Conservation (phyloP, 2,888 invertebrate genomes). For the Thelaira solivaga region DNA sequence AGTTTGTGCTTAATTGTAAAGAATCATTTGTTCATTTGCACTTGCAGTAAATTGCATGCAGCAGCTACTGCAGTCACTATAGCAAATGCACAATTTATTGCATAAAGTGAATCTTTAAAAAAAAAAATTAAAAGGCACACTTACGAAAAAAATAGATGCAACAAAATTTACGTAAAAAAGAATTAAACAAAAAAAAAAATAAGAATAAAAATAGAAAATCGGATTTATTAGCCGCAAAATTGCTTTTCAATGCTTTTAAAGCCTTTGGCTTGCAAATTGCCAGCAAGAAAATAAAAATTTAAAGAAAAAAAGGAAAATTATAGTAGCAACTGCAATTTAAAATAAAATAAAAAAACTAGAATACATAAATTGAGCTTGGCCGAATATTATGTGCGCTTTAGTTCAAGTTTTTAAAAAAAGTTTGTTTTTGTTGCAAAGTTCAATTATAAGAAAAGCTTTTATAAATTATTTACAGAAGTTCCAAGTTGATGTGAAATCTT, state of each 20-base stretch:
- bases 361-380: too few relatives aligned
- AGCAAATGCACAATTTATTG: constrained; percentile 70
- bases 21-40: constrained; percentile 54
- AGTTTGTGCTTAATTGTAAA: constrained; percentile 29
- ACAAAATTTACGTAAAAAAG: background rate
- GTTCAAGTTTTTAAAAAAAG: too few relatives aligned
- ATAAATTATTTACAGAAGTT: too few relatives aligned
- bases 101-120: constrained; percentile 57
- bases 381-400: too few relatives aligned
- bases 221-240: constrained; percentile 76
- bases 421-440: too few relatives aligned
- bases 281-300: constrained; percentile 21
- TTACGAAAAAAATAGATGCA: background rate
- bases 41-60: constrained; percentile 45
- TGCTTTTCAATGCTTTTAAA: constrained; percentile 69
- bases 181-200: background rate
- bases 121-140: background rate
- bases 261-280: background rate
- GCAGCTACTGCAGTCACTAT: constrained; percentile 33
- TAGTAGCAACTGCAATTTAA: too few relatives aligned
- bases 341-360: too few relatives aligned
- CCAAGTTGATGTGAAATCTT: too few relatives aligned
- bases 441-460: too few relatives aligned
- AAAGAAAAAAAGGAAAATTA: background rate
- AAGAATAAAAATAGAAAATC: constrained; percentile 68